Base-by-base conservation (phyloP, 2,797 vertebrate genomes). In the Lophotriccus pileatus region DNA sequence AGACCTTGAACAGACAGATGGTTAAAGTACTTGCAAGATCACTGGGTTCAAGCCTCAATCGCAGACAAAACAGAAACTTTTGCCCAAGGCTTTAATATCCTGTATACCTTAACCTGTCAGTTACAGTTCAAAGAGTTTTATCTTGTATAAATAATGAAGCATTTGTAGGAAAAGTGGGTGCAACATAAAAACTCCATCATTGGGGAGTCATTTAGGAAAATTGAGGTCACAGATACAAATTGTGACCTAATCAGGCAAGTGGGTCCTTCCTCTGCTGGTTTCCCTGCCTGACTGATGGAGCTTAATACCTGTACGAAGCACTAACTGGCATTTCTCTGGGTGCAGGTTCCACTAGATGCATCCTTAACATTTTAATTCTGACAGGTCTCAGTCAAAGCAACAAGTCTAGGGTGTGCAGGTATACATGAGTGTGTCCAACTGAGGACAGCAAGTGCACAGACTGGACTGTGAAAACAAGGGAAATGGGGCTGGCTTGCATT, bases 61-160 rank as follows among this genome's bases (percentile, higher is more conserved):
- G 37, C 7, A 93, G 62, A 88, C 37, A 90, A 93, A 79, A 59
- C 30, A 90, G 63, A 84, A 95, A 86, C 64, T 86, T 86, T 84
- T 75, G 83, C 92, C 93, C 64, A 46, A 90, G 92, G 85, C 85
- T 93, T 80, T 86, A 86, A 84, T 76, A 88, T 84, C 49, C 49
- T 53, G 18, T 16, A 18, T 83, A 68, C 58, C 83, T 88, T 94
- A 90, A 85, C 76, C 34, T 93, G 92, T 72, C 88, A 84, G 83
- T 93, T 75, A 88, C 52, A 58, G 25, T 10, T 60, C 37, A 53
- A 93, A 78, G 23, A 74, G 76, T 81, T 93, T 86, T 58, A 88
- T 91, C 41, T 86, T 69, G 28, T 86, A 84, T 86, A 91, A 95
- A 81, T 94, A 93, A 81, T 44, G 32, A 80, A 94, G 87, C 16